Percentiles rank a stretch among this genome's conserved stretches.
Evolutionary conservation across 2,888 invertebrate species (phyloP).

Genomic region (Drosophila villosipedis): DNA sequence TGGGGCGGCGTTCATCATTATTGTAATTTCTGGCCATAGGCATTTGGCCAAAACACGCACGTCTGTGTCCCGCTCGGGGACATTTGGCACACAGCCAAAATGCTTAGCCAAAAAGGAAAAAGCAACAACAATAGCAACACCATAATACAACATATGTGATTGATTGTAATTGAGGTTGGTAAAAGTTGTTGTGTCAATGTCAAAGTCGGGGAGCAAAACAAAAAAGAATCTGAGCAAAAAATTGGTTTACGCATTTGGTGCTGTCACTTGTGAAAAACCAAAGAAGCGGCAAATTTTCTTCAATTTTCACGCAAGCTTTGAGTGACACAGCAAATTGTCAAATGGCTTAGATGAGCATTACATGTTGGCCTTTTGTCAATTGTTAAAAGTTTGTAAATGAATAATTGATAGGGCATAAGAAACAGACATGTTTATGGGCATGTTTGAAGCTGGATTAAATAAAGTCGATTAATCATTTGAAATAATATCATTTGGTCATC

Average conservation of each 20-base stretch:
- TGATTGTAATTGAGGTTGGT: constrained; percentile 82
- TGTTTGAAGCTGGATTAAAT: not conserved
- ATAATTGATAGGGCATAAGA: not conserved
- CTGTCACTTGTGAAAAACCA: constrained; percentile 60
- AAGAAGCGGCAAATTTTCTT: constrained; percentile 52
- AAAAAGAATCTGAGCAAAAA: constrained; percentile 37
- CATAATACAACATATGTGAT: constrained; percentile 72
- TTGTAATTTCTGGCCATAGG: constrained; percentile 68
- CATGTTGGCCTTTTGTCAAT: constrained; percentile 32
- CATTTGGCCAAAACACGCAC: constrained; percentile 62
- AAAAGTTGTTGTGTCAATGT: constrained; percentile 80
- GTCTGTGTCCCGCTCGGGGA: constrained; percentile 27
- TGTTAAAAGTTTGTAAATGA: constrained; percentile 17
- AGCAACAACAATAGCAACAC: constrained; percentile 28
- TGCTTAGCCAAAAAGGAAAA: constrained; percentile 36
- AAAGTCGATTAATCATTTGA: not conserved
- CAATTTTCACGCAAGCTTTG: constrained; percentile 37
- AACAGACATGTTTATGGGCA: not conserved
- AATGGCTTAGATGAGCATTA: constrained; percentile 21
- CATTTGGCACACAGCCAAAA: constrained; percentile 57
- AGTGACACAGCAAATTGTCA: constrained; percentile 44
- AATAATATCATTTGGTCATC: not conserved
- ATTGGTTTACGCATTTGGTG: constrained; percentile 43
- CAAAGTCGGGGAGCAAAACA: constrained; percentile 49
- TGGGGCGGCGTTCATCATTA: constrained; percentile 58